phyloP scores from a whole-genome alignment of 2,797 vertebrate species.

The Notolabrus celidotus region DNA sequence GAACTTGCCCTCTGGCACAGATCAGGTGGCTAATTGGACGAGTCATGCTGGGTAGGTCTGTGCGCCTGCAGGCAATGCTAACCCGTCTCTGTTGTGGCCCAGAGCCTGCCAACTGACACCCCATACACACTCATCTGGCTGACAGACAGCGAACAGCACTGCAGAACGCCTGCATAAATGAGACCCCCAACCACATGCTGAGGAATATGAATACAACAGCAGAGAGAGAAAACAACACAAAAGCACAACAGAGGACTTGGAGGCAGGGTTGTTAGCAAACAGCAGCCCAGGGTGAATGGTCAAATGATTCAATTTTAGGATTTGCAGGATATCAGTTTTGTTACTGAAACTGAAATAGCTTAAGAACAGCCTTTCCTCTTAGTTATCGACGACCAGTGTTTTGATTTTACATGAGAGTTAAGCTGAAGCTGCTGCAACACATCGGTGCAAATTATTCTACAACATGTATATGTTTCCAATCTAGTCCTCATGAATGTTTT shows the following conservation, averaged over 20 bases:
- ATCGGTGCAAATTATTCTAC: too few relatives aligned
- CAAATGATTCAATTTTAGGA: neutral
- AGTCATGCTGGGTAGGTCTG: slow-evolving; percentile 33
- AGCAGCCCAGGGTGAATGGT: neutral
- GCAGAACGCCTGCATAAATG: slow-evolving; percentile 31
- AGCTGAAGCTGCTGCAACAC: too few relatives aligned
- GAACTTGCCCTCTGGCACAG: slow-evolving; percentile 4
- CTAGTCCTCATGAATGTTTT: too few relatives aligned
- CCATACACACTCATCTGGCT: slow-evolving; percentile 36
- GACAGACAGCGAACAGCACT: slow-evolving; percentile 17
- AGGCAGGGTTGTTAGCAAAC: neutral
- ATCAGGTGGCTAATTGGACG: slow-evolving; percentile 65
- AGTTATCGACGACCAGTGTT: too few relatives aligned
- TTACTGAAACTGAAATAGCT: too few relatives aligned
- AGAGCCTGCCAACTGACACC: slow-evolving; percentile 39
- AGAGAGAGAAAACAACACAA: slow-evolving; percentile 20
- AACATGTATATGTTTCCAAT: too few relatives aligned
- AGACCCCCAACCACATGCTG: slow-evolving; percentile 36
- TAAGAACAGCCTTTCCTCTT: too few relatives aligned
- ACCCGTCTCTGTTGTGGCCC: slow-evolving; percentile 33
- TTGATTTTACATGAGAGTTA: too few relatives aligned
- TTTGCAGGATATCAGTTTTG: too few relatives aligned
- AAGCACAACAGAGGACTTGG: slow-evolving; percentile 26
- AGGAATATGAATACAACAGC: slow-evolving; percentile 22
- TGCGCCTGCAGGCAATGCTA: slow-evolving; percentile 49